Evolutionary conservation across 1,140 invertebrate species (phyloP), one percentile per base, ranked within the genome.

Genomic region (Drosophila mayri): DNA sequence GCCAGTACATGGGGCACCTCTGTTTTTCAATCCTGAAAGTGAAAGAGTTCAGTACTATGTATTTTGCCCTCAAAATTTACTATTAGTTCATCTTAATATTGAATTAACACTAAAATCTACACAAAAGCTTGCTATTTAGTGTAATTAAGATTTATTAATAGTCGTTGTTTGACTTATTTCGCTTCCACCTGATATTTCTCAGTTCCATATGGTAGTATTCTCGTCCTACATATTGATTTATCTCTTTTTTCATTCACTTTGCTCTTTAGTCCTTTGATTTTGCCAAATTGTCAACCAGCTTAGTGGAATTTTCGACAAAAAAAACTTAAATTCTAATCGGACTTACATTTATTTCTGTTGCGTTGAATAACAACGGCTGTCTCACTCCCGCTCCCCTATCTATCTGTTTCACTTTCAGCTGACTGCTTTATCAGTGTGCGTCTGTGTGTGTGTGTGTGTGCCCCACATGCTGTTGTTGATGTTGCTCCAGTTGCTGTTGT

Each of bases 271-370:
- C 37, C 18, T 18, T 18, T 67, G 43, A 50, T 67, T 25, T 37
- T 47, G 60, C 86, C 72, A 82, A 87, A 87, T 75, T 79, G 54
- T 62, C 59, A 60, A 25, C 64, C 67, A 52, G 46, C 25, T 46
- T 43, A 57, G 41, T 40, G 35, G 81, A 87, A 61, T 74, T 70
- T 80, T 50, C 44, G 25, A 63, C 22, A 30, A 22, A 41, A 63
- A 80, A 38, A 37, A 32, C 81, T 84, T 81, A 71, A 90, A 81
- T 63, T 88, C 77, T 88, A 88, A 88, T 88, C 85, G 74, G 86
- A 88, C 78, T 90, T 88, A 85, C 62, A 81, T 79, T 81, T 78
- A 62, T 54, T 61, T 65, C 61, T 62, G 43, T 67, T 67, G 55
- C 58, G 40, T 68, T 83, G 61, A 64, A 60, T 54, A 73, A 76